Base-by-base conservation (phyloP, 2,888 invertebrate species). In the Xylota sylvarum region DNA sequence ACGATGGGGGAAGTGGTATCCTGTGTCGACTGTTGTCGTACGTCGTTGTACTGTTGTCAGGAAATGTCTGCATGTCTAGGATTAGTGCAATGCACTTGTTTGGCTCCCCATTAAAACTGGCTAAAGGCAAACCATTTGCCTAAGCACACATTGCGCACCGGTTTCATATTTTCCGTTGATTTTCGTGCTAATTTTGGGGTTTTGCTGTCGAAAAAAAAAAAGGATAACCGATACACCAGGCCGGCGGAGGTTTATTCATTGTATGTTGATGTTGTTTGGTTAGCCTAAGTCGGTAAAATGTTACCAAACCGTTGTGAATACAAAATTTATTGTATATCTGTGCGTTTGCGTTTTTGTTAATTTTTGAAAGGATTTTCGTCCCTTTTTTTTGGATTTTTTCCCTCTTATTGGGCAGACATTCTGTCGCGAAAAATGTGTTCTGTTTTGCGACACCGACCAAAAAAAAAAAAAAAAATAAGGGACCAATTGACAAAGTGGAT, bases 1-100 rank as follows among this genome's bases (percentile, higher is more conserved):
- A 56, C 55, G 82, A 70, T 77, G 56, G 67, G 56, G 67, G 67
- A 72, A 73, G 73, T 73, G 30, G 60, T 69, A n/a, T 64, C 67
- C 65, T 67, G 70, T 78, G 70, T 78, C 72, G 65, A 43, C 55
- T 23, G 37, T 48, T 73, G 37, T 79, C 65, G 9, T 27, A 37
- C 40, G 23, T 7, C 37, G 46, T 35, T 73, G 73, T 64, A 30
- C 17, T 23, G 70, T 32, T 83, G 69, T 80, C 69, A 74, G 79
- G 73, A 84, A 69, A 69, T 80, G 74, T 80, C 62, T 55, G 48
- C 64, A 64, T 64, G 40, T 23, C 37, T 4, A 14, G 60, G 32
- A 55, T 27, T 40, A 43, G 30, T 46, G 40, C 58, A 67, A 37
- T 60, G 65, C 62, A 69, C 79, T 79, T 84, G 67, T 72, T 43